Percentiles rank a stretch among this genome's conserved stretches.
Conservation (phyloP, 2,113 vertebrate genomes). For the Vulpes lagopus region DNA sequence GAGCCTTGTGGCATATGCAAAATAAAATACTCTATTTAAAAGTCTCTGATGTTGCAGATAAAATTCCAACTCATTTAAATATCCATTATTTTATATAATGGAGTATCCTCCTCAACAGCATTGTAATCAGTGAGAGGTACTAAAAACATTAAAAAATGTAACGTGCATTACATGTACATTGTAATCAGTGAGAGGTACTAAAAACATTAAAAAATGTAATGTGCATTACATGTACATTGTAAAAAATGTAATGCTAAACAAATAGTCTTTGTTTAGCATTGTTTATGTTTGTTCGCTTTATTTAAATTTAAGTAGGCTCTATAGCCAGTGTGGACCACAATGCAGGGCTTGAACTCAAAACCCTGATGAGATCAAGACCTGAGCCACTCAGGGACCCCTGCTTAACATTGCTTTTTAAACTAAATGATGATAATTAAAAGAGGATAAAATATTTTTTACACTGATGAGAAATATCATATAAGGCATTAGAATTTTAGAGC, state of each 20-base stretch:
- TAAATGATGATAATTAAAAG: not conserved
- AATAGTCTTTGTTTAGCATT: not conserved
- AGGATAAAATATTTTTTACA: not conserved
- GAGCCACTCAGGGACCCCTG: not conserved
- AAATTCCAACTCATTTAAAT: conserved; percentile 44
- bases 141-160: not conserved
- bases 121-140: not conserved
- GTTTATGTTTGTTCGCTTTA: not conserved
- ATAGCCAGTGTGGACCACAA: not conserved
- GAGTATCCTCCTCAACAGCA: not conserved
- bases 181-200: too few relatives aligned
- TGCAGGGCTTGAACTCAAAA: not conserved
- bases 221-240: too few relatives aligned
- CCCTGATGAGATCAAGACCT: not conserved
- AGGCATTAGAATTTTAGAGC: not conserved
- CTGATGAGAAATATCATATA: not conserved
- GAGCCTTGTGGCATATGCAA: not conserved
- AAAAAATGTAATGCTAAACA: too few relatives aligned
- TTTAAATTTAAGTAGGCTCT: not conserved
- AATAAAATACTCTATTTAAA: conserved; percentile 30
- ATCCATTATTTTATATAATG: not conserved
- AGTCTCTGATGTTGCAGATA: not conserved
- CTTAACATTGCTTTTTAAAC: conserved; percentile 3
- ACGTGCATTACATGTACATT: not conserved
- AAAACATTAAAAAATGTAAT: too few relatives aligned